Percentiles rank a stretch among this genome's conserved stretches.
Evolutionary conservation across 2,888 invertebrate species (phyloP).

Genomic region (Hypena proboscidalis): DNA sequence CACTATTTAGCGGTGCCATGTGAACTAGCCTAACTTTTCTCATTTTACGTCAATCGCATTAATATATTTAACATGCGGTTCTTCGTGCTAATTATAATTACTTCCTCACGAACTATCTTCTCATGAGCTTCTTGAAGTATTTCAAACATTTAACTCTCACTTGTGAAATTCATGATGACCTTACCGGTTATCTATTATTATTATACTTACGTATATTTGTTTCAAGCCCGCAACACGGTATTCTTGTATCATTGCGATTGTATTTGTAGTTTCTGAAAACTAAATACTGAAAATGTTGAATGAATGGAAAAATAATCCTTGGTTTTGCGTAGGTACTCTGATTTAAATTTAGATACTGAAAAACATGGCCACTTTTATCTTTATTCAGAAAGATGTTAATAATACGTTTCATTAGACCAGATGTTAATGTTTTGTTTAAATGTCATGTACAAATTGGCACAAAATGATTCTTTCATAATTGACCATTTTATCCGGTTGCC

Average conservation of each 20-base stretch:
- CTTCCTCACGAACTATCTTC: conserved; percentile 46
- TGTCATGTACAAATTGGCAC: not conserved
- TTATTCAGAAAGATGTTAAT: conserved; percentile 1
- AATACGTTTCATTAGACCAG: not conserved
- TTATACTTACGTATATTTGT: conserved; percentile 10
- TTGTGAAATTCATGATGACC: conserved; percentile 2
- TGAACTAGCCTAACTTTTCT: conserved; percentile 60
- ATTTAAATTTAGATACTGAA: no score
- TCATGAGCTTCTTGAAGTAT: conserved; percentile 4
- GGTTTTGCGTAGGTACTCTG: no score
- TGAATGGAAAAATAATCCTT: no score
- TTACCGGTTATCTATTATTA: conserved; percentile 5
- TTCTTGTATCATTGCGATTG: no score
- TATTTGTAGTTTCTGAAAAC: no score
- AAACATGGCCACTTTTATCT: not conserved
- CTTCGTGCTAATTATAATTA: conserved; percentile 50
- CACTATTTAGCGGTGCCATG: conserved; percentile 62
- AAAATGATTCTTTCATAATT: conserved; percentile 6
- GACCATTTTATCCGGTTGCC: conserved; percentile 1
- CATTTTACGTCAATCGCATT: conserved; percentile 63
- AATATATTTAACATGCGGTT: conserved; percentile 51
- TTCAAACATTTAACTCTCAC: conserved; percentile 1
- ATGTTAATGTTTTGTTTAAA: not conserved
- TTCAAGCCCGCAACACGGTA: no score
- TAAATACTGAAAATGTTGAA: no score